These are phyloP conservation scores for Drosophila baimaii DNA, from an alignment of 1,140 invertebrate species.

Conservation along the genomic window DNA sequence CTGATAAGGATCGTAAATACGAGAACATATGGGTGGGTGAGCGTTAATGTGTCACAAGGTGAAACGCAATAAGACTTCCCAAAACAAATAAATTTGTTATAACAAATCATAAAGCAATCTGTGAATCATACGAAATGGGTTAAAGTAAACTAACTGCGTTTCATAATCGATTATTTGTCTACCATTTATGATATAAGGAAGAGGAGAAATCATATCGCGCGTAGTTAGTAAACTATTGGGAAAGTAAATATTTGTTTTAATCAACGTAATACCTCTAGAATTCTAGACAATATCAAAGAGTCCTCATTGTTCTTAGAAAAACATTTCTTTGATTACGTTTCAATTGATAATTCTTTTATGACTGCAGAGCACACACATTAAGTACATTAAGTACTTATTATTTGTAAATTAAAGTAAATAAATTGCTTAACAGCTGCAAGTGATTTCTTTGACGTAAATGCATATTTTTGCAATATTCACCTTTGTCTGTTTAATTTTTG, in stretches of 20 bases:
- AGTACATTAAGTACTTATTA: neutral
- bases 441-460: neutral
- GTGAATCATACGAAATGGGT: slow-evolving; percentile 34
- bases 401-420: neutral
- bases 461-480: neutral
- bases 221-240: slow-evolving; percentile 5
- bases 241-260: slow-evolving; percentile 13
- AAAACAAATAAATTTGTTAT: slow-evolving; percentile 37
- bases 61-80: slow-evolving; percentile 43
- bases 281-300: slow-evolving; percentile 5
- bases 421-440: neutral
- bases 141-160: slow-evolving; percentile 31
- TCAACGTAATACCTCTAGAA: neutral
- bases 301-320: neutral
- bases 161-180: slow-evolving; percentile 30
- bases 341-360: neutral
- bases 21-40: neutral
- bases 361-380: neutral
- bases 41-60: slow-evolving; percentile 35
- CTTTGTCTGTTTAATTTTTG: slow-evolving; percentile 4
- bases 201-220: slow-evolving; percentile 6
- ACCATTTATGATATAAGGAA: slow-evolving; percentile 9
- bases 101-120: slow-evolving; percentile 39
- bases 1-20: slow-evolving; percentile 43
- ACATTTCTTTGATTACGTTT: neutral